Evolutionary conservation across 2,797 vertebrate genomes (phyloP), one percentile per base, ranked within the genome.

Genomic region (Pangasius mekongensis): DNA sequence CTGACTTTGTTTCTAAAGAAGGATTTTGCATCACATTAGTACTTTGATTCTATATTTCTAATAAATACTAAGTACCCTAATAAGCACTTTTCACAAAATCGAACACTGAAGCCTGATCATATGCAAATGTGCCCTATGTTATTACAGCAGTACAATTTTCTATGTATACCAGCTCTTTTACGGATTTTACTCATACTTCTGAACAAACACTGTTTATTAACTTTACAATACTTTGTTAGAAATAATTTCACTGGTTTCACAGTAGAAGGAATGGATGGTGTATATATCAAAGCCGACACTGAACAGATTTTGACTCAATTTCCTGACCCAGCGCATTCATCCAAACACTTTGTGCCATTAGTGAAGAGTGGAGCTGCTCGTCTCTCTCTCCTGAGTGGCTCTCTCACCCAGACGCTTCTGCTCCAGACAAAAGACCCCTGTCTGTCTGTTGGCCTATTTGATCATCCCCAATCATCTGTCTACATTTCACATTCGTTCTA

Each of bases 341-440:
- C 22, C 76, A 36, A 69, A 56, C 36, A 20, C 43, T 66, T 22
- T 54, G 5, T 49, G n/a, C 66, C 76, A 54, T 88, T 73, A 33
- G 7, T 20, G 56, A 36, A 56, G 22, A 85, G 30, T 20, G 52
- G 30, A 86, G 66, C 27, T 74, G 43, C 52, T 56, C n/a, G 0
- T 76, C 39, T 84, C 82, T 84, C 82, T 67, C 27, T 84, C 74
- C 67, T 81, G 71, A 74, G 78, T 78, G 78, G n/a, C 78, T 82
- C 66, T 74, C 33, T 52, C 71, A 81, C 86, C 62, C 87, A n/a
- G 69, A 76, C 54, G 62, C 84, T 85, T 60, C 87, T 74, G 66
- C 81, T 87, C 81, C 81, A 91, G 84, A 89, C 90, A 92, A 92
- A 91, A 90, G 87, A 89, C 33, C 16, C 7, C n/a, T 54, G 9